Conservation (phyloP, 2,113 vertebrate genomes). For the Bos indicus region DNA sequence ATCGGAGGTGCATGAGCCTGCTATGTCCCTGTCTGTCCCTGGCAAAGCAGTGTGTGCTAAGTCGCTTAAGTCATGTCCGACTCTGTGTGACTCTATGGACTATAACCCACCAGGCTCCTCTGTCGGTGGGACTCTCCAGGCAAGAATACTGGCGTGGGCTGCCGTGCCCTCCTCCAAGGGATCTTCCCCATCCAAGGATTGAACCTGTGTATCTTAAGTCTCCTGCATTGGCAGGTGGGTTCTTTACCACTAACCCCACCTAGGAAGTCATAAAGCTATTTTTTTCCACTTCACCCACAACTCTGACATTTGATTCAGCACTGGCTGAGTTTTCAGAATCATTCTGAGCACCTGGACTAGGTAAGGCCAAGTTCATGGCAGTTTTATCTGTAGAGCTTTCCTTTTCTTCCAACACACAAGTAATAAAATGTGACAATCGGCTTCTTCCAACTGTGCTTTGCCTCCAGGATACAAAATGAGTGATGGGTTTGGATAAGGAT, state of each 20-base stretch:
- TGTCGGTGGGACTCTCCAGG: background rate
- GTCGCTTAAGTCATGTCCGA: fast-evolving
- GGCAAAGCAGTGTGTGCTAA: background rate
- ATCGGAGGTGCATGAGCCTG: background rate
- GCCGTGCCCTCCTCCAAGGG: background rate
- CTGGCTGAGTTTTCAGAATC: background rate
- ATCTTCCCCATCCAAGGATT: background rate
- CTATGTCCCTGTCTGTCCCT: background rate
- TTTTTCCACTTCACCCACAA: background rate
- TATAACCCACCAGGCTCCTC: background rate
- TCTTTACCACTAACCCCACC: background rate
- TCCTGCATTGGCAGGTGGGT: background rate
- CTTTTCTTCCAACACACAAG: background rate
- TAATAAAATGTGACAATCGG: background rate
- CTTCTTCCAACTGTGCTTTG: background rate
- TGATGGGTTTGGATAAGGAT: background rate
- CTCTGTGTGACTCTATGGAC: background rate
- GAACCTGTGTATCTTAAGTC: background rate
- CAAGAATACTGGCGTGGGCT: background rate
- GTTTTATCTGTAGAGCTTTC: fast-evolving
- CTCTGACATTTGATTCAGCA: background rate
- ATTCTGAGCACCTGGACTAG: background rate
- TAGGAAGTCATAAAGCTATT: background rate
- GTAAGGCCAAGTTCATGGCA: fast-evolving
- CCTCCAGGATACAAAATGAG: background rate